phyloP scores from a whole-genome alignment of 53 echinoderm and acorn worm genomes.

The Temnopleurus reevesii region DNA sequence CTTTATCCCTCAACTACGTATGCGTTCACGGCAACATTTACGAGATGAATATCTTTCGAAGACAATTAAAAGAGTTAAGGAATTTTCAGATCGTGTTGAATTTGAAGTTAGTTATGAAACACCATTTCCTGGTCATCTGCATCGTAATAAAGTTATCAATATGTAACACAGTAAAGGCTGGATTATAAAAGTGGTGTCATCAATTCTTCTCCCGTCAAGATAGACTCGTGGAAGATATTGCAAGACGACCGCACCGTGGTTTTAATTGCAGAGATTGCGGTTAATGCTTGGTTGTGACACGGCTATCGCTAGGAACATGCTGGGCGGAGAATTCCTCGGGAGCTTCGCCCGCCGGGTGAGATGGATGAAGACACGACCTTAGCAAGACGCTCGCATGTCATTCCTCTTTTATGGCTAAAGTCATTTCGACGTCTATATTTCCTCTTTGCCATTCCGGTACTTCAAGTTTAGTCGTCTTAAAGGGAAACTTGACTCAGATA shows the following conservation, averaged over 20 bases:
- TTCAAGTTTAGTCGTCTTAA: too few species aligned
- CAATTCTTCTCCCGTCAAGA: too few species aligned
- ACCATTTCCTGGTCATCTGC: too few species aligned
- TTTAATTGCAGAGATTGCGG: constrained; percentile 23
- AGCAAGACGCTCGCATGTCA: not conserved
- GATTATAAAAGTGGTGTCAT: not conserved
- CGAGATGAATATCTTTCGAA: too few species aligned
- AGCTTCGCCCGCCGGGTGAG: constrained; percentile 3
- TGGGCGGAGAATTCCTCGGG: constrained; percentile 24
- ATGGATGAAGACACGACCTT: not conserved
- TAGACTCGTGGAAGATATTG: not conserved
- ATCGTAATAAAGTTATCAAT: too few species aligned
- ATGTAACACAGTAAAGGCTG: too few species aligned
- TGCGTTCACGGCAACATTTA: too few species aligned
- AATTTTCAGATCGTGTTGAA: too few species aligned
- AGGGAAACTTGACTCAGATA: too few species aligned
- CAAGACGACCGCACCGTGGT: not conserved
- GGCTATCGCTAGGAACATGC: not conserved
- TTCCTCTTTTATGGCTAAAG: not conserved
- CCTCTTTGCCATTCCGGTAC: not conserved
- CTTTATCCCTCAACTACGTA: too few species aligned
- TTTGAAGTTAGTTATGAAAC: too few species aligned
- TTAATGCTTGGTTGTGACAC: constrained; percentile 4
- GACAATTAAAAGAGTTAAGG: too few species aligned
- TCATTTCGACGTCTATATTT: not conserved